Evolutionary conservation across 2,113 vertebrate species (phyloP).

Genomic region (Ciconia stormi): DNA sequence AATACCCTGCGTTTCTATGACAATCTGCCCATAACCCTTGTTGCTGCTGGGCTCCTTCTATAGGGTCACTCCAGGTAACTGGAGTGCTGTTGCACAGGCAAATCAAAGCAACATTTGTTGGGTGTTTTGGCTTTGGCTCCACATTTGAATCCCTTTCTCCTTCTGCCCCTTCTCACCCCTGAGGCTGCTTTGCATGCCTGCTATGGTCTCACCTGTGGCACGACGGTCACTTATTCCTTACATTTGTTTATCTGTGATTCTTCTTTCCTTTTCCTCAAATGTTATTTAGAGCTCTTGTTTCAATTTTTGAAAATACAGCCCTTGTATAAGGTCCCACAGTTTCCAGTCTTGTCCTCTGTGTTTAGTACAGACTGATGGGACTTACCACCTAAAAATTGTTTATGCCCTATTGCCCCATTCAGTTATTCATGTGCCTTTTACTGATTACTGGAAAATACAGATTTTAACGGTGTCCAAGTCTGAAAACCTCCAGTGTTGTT

Average conservation of each 20-base stretch:
- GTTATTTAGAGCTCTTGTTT: not conserved
- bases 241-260: not conserved
- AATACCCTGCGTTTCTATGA: not conserved
- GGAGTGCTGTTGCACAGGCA: not conserved
- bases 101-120: not conserved
- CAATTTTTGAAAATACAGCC: not conserved
- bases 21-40: not conserved
- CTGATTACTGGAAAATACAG: not conserved
- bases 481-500: not conserved
- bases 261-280: not conserved
- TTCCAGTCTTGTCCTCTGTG: not conserved
- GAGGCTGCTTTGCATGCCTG: not conserved
- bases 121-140: not conserved
- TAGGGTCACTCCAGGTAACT: not conserved
- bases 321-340: not conserved
- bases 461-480: not conserved
- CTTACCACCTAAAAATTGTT: not conserved
- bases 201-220: not conserved
- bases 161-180: not conserved
- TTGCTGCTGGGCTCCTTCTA: not conserved
- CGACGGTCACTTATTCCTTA: not conserved
- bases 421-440: not conserved
- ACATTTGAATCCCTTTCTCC: not conserved
- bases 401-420: not conserved
- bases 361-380: not conserved